A percentile compares a stretch with the other conserved stretches of the same genome.
Evolutionary conservation across 2,113 vertebrate genomes (phyloP).

Genomic region (Callopanchax toddi): DNA sequence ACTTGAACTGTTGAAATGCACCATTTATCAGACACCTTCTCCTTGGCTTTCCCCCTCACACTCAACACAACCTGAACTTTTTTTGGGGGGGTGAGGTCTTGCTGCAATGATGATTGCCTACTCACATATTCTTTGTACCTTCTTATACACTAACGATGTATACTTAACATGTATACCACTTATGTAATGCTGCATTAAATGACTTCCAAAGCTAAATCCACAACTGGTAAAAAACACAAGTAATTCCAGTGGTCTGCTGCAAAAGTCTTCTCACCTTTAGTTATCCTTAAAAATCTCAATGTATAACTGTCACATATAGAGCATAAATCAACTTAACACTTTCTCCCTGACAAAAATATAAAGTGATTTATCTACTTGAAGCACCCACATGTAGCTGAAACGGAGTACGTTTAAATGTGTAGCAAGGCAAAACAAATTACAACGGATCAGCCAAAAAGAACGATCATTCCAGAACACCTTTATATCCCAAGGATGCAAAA

Average conservation of each 20-base stretch:
- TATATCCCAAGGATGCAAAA: slow-evolving; percentile 20
- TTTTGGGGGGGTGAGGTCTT: slow-evolving; percentile 43
- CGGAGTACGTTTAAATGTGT: slow-evolving; percentile 15
- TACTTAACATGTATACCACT: slow-evolving; percentile 11
- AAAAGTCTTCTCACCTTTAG: slow-evolving; percentile 23
- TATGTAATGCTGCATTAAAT: slow-evolving; percentile 13
- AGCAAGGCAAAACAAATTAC: slow-evolving; percentile 44
- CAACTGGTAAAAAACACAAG: slow-evolving; percentile 45
- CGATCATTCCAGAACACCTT: neutral
- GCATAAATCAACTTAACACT: slow-evolving; percentile 24
- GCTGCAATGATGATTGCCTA: slow-evolving; percentile 55
- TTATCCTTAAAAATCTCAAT: slow-evolving; percentile 13
- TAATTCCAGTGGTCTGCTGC: slow-evolving; percentile 21
- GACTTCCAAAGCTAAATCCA: slow-evolving; percentile 24
- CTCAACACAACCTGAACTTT: slow-evolving; percentile 51
- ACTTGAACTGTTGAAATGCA: slow-evolving; percentile 67
- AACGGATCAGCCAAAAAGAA: slow-evolving; percentile 23
- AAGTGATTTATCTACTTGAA: slow-evolving; percentile 21
- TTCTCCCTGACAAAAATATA: slow-evolving; percentile 27
- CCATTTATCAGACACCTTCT: slow-evolving; percentile 48
- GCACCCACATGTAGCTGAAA: slow-evolving; percentile 40
- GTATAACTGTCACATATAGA: slow-evolving; percentile 44
- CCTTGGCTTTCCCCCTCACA: slow-evolving; percentile 36
- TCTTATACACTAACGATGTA: slow-evolving; percentile 29
- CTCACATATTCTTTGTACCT: slow-evolving; percentile 47